Conservation (phyloP, 2,797 vertebrate species). For the Sciurus carolinensis region DNA sequence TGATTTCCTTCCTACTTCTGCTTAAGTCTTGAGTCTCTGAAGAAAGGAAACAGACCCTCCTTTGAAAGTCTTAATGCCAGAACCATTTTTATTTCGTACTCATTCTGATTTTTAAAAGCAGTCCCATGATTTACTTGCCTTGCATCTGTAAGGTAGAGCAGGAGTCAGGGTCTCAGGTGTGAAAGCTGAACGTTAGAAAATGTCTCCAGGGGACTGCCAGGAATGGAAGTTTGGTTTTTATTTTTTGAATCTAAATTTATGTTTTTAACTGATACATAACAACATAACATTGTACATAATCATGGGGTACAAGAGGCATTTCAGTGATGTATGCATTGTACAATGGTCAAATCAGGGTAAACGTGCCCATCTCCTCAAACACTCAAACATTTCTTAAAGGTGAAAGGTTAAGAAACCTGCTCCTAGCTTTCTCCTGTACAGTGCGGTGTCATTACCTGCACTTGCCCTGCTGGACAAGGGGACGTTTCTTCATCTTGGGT, state of each 20-base stretch:
- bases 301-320: not conserved
- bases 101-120: not conserved
- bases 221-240: not conserved
- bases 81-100: not conserved
- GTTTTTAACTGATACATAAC: not conserved
- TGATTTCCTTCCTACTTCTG: not conserved
- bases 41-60: not conserved
- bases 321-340: fast-evolving
- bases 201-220: not conserved
- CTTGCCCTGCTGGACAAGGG: fast-evolving
- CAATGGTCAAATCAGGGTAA: not conserved
- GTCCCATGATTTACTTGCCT: no score
- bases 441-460: fast-evolving
- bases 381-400: not conserved
- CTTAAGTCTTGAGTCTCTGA: not conserved
- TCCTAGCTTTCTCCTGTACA: not conserved
- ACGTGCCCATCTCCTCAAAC: not conserved
- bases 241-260: not conserved
- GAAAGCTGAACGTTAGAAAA: not conserved
- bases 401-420: not conserved
- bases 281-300: not conserved
- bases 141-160: not conserved
- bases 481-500: not conserved
- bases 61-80: not conserved
- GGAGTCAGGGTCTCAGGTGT: not conserved